Evolutionary conservation across 2,888 invertebrate species (phyloP).

Genomic region (Acronicta psi): DNA sequence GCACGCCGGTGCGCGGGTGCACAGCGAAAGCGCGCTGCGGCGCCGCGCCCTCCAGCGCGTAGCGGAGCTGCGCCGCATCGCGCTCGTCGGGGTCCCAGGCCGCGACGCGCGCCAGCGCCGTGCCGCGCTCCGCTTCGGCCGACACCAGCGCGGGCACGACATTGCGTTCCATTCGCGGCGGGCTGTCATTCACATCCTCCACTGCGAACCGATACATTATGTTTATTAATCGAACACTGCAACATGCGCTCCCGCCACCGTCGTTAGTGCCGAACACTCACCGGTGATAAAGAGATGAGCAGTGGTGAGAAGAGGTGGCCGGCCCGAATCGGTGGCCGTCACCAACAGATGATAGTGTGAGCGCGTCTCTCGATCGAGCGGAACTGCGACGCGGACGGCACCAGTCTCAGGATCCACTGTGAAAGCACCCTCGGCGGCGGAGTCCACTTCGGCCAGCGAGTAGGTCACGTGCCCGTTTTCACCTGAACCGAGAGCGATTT

Average conservation of each 20-base stretch:
- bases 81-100: conserved; percentile 96
- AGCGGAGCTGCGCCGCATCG: conserved; percentile 93
- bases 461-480: conserved; percentile 58
- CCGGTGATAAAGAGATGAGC: conserved; percentile 95
- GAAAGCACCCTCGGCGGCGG: conserved; percentile 90
- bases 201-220: conserved; percentile 84
- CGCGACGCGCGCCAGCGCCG: conserved; percentile 95
- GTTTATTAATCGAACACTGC: neutral
- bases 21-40: conserved; percentile 67
- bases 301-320: conserved; percentile 94
- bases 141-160: conserved; percentile 94
- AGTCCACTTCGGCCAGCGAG: conserved; percentile 71
- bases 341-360: conserved; percentile 93
- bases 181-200: conserved; percentile 96
- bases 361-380: conserved; percentile 94
- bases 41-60: conserved; percentile 91
- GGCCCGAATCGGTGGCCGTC: conserved; percentile 94
- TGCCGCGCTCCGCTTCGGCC: conserved; percentile 94
- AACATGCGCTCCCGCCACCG: too few species aligned
- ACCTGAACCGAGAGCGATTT: conserved; percentile 19
- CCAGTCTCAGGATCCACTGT: conserved; percentile 94
- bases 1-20: conserved; percentile 74
- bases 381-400: conserved; percentile 92
- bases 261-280: conserved; percentile 64
- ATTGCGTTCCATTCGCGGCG: conserved; percentile 95